Conservation (phyloP, 2,888 invertebrate genomes). For the Caenorhabditis macrosperma region DNA sequence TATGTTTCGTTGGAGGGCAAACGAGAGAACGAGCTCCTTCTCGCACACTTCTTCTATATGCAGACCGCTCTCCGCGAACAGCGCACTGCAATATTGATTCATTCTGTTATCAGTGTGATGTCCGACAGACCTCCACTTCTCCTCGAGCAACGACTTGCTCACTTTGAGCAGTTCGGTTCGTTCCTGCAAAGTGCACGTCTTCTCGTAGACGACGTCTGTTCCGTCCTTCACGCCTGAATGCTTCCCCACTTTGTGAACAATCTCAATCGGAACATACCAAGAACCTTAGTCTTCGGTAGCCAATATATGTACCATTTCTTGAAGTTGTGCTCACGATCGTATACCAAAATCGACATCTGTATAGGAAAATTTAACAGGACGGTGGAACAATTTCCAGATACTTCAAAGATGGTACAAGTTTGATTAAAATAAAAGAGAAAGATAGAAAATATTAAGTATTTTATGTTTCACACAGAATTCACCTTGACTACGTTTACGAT, state of each 20-base stretch:
- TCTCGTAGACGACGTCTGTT: constrained; percentile 53
- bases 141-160: constrained; percentile 62
- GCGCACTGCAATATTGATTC: constrained; percentile 41
- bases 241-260: too few species aligned
- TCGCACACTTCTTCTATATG: constrained; percentile 58
- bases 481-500: not conserved
- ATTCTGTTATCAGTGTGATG: not conserved
- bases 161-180: constrained; percentile 60
- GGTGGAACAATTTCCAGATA: constrained; percentile 19
- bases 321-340: constrained; percentile 60
- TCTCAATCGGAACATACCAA: constrained; percentile 47
- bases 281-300: constrained; percentile 51
- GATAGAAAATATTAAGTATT: not conserved
- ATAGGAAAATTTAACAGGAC: not conserved
- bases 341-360: constrained; percentile 55
- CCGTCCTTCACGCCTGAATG: constrained; percentile 59
- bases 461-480: constrained; percentile 16
- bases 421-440: not conserved
- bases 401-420: constrained; percentile 48
- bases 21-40: constrained; percentile 55
- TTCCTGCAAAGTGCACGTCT: constrained; percentile 43
- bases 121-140: constrained; percentile 63
- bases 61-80: constrained; percentile 60
- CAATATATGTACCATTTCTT: constrained; percentile 60
- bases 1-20: constrained; percentile 53